Evolutionary conservation across 2,113 vertebrate species (phyloP).

Genomic region (Ifrita kowaldi): DNA sequence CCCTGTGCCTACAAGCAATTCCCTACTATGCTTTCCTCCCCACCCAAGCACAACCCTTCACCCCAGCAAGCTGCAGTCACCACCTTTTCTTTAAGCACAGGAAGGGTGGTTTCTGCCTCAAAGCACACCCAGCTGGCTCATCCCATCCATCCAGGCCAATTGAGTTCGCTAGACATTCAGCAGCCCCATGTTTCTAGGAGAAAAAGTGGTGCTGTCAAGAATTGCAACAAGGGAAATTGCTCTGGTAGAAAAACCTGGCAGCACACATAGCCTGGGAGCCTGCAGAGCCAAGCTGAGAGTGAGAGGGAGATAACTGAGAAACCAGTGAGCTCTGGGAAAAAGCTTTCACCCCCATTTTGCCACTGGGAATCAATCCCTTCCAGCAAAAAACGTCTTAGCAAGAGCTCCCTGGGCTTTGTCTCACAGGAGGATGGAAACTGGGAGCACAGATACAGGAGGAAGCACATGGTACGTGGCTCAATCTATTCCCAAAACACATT

Average conservation of each 20-base stretch:
- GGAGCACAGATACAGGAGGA: neutral
- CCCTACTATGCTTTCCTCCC: neutral
- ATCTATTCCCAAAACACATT: neutral
- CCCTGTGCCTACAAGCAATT: neutral
- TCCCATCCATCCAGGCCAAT: conserved; percentile 42
- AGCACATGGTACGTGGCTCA: neutral
- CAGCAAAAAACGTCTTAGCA: neutral
- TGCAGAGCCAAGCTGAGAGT: neutral
- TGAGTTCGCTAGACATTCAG: neutral
- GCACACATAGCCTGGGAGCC: neutral
- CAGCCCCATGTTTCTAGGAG: conserved; percentile 14
- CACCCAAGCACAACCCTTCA: neutral
- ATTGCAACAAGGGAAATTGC: conserved; percentile 26
- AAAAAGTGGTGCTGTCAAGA: conserved; percentile 54
- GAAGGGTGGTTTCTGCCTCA: neutral
- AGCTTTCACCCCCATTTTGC: neutral
- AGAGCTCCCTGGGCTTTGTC: neutral
- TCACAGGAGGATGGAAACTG: neutral
- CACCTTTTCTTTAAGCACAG: neutral
- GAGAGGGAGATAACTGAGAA: neutral
- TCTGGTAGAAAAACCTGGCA: conserved; percentile 33
- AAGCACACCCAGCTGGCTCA: neutral
- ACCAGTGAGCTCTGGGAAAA: neutral
- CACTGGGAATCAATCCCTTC: neutral
- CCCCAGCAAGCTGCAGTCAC: neutral